A percentile compares a stretch with the other conserved stretches of the same genome.
Evolutionary conservation across 2,113 vertebrate genomes (phyloP).

Genomic region (Paramormyrops kingsleyae): DNA sequence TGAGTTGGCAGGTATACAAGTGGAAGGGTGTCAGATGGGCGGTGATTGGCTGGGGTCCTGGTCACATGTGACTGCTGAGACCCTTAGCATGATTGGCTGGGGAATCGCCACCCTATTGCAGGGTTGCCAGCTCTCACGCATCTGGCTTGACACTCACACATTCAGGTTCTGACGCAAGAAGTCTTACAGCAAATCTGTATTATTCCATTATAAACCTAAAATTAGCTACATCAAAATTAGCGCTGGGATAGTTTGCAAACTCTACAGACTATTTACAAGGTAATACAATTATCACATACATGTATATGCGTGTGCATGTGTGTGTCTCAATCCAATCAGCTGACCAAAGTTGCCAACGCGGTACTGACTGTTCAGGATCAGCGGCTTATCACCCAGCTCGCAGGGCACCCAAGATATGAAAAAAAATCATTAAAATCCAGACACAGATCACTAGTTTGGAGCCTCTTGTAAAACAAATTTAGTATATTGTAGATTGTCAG

Average conservation of each 20-base stretch:
- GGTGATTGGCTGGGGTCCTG: not conserved
- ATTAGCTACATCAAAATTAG: not conserved
- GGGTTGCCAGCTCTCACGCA: not conserved
- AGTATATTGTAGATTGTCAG: slow-evolving; percentile 53
- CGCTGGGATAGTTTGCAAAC: not conserved
- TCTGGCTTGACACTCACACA: not conserved
- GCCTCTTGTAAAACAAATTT: slow-evolving; percentile 64
- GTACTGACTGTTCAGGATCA: not conserved
- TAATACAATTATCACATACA: not conserved
- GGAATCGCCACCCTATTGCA: not conserved
- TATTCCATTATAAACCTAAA: not conserved
- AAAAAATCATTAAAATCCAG: slow-evolving; percentile 39
- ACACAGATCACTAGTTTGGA: slow-evolving; percentile 55
- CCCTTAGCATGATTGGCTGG: not conserved
- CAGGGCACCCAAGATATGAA: not conserved
- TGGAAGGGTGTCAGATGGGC: not conserved
- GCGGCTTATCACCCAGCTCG: not conserved
- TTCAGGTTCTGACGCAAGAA: not conserved
- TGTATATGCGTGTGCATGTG: not conserved
- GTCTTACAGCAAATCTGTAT: not conserved
- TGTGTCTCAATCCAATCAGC: not conserved
- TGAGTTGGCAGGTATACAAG: not conserved
- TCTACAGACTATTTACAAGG: not conserved
- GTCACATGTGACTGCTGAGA: not conserved
- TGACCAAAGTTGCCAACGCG: not conserved